A percentile compares a stretch with the other conserved stretches of the same genome.
Evolutionary conservation across 37 sponge, comb jelly and placozoan genomes (phyloP).

Genomic region (Agelas oroides): DNA sequence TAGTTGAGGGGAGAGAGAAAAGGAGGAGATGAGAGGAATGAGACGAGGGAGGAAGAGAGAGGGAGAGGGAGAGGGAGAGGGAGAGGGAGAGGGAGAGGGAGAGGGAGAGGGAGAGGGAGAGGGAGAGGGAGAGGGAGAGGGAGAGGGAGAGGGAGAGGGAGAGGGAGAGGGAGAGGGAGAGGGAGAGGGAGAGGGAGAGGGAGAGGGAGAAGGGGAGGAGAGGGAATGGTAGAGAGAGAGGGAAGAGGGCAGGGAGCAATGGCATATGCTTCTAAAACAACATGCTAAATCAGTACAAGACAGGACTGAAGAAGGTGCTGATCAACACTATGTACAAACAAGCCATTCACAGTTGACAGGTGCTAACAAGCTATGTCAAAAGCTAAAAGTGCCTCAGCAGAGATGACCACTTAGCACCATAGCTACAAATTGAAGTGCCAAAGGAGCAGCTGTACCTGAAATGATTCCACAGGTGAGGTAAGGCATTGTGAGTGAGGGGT

Average conservation of each 20-base stretch:
- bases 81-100: conserved; percentile 21
- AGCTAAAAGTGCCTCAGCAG: too few species aligned
- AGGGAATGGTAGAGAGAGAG: too few species aligned
- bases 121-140: conserved; percentile 1
- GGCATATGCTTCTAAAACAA: neutral
- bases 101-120: conserved; percentile 14
- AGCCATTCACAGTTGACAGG: too few species aligned
- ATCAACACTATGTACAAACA: too few species aligned
- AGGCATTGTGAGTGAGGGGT: too few species aligned
- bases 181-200: neutral
- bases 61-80: conserved; percentile 2
- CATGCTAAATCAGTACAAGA: neutral
- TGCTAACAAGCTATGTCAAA: too few species aligned
- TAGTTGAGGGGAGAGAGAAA: neutral
- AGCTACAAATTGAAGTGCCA: too few species aligned
- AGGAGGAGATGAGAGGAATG: too few species aligned
- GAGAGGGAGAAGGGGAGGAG: neutral
- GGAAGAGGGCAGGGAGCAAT: neutral
- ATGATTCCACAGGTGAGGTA: too few species aligned
- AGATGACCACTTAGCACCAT: too few species aligned
- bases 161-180: conserved; percentile 13
- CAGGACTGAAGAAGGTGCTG: too few species aligned
- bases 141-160: conserved; percentile 1
- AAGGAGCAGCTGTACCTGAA: too few species aligned
- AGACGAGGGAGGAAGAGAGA: conserved; percentile 6